Evolutionary conservation across 2,888 invertebrate genomes (phyloP).

Genomic region (Keiferia lycopersicella): DNA sequence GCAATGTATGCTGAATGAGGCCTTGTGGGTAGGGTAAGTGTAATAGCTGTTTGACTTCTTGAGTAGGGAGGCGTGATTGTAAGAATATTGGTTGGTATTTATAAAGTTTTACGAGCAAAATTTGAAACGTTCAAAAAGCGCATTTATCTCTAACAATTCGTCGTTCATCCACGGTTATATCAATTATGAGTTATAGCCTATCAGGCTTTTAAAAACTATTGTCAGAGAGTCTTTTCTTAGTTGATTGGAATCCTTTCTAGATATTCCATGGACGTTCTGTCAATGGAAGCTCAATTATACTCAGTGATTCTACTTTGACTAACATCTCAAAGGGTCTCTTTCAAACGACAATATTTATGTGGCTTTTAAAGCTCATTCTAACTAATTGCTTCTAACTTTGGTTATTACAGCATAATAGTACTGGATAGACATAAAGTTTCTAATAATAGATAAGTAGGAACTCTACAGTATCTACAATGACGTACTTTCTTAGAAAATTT

Average conservation of each 20-base stretch:
- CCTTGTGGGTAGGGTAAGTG: no score
- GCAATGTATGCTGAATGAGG: no score
- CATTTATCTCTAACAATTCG: constrained; percentile 54
- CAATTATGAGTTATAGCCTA: constrained; percentile 51
- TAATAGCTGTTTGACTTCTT: constrained; percentile 48
- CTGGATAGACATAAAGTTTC: no score
- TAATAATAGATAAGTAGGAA: no score
- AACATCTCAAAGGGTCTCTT: neutral
- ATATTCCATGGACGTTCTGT: neutral
- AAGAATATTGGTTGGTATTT: constrained; percentile 52
- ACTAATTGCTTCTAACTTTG: neutral
- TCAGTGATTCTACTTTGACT: neutral
- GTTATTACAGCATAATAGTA: neutral
- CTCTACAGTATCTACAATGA: no score
- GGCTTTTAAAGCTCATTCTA: neutral
- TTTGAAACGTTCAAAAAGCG: constrained; percentile 45
- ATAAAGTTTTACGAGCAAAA: constrained; percentile 67
- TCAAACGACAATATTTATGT: neutral
- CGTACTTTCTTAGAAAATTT: no score
- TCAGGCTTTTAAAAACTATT: neutral
- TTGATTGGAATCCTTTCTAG: constrained; percentile 11
- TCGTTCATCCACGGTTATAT: constrained; percentile 44
- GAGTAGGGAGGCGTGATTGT: constrained; percentile 69
- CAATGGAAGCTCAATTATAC: constrained; percentile 7
- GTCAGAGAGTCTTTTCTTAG: neutral